A percentile compares a stretch with the other conserved stretches of the same genome.
phyloP scores from a whole-genome alignment of 2,888 invertebrate genomes.

The Parnassius orleans region DNA sequence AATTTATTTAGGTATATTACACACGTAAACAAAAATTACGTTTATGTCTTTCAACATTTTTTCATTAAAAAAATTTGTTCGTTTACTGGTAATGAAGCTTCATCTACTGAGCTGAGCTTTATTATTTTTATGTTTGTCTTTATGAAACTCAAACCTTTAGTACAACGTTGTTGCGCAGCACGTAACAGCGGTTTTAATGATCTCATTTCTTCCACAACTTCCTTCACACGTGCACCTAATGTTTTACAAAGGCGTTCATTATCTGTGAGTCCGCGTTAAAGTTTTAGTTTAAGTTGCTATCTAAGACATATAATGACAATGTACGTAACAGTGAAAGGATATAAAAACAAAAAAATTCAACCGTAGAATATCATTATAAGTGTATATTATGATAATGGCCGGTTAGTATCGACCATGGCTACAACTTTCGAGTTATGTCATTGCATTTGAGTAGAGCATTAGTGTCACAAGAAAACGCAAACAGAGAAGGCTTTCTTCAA shows the following conservation, averaged over 20 bases:
- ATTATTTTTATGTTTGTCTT: slow-evolving; percentile 18
- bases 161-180: slow-evolving; percentile 16
- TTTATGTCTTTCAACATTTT: no score
- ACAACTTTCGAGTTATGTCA: no score
- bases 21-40: no score
- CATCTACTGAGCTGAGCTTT: no score
- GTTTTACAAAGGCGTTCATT: slow-evolving; percentile 27
- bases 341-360: neutral
- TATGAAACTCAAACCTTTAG: slow-evolving; percentile 12
- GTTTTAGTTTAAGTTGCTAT: slow-evolving; percentile 12
- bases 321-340: slow-evolving; percentile 2
- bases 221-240: slow-evolving; percentile 27
- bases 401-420: no score
- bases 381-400: no score
- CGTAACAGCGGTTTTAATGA: slow-evolving; percentile 26
- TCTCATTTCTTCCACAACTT: slow-evolving; percentile 25
- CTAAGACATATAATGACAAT: slow-evolving; percentile 10
- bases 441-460: no score
- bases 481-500: neutral
- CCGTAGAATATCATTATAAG: no score
- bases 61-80: no score
- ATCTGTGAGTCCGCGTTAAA: slow-evolving; percentile 19
- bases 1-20: no score
- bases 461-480: no score
- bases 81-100: no score